phyloP scores from a whole-genome alignment of 2,113 vertebrate species.

The Hypocryptadius cinnamomeus region DNA sequence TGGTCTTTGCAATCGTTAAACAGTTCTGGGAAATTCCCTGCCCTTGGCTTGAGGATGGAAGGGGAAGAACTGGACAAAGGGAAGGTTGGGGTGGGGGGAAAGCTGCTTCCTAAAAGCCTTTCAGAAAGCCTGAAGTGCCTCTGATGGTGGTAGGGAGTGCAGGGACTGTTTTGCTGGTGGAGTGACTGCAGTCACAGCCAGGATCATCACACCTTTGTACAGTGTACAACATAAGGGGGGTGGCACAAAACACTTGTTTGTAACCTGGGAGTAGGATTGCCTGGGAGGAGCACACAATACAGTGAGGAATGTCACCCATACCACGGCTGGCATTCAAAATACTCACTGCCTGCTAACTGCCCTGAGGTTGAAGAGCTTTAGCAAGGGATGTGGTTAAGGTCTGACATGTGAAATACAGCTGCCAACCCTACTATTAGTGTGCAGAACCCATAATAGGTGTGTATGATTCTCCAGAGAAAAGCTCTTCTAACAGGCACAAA shows the following conservation, averaged over 20 bases:
- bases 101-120: background rate
- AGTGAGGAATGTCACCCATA: background rate
- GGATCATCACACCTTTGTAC: background rate
- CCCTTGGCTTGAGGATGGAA: background rate
- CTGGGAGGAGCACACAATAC: background rate
- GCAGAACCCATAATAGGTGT: background rate
- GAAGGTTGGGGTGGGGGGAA: background rate
- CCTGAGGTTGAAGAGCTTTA: background rate
- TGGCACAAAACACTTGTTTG: background rate
- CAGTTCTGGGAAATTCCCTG: background rate
- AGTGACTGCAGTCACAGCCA: background rate
- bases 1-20: background rate
- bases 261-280: background rate
- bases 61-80: background rate
- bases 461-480: background rate
- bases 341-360: background rate
- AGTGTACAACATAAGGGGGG: rapidly evolving
- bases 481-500: background rate
- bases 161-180: background rate
- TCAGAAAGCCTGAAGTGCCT: background rate
- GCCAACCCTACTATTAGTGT: background rate
- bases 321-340: background rate
- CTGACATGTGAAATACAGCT: background rate
- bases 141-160: background rate
- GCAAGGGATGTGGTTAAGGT: background rate